phyloP scores from a whole-genome alignment of 2,888 invertebrate genomes.

The Eucera pruinosa region DNA sequence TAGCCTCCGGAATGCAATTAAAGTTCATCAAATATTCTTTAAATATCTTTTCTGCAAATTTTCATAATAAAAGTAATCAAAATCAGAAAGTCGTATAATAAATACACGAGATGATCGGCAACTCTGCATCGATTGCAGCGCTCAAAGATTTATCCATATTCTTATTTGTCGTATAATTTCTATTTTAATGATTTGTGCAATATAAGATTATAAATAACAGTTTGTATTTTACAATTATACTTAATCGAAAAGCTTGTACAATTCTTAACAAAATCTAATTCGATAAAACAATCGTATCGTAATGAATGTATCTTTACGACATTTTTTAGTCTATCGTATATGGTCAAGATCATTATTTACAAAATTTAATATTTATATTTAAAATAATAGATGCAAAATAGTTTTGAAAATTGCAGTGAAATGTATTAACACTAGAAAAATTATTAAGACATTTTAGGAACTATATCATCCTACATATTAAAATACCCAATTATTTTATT shows the following conservation, averaged over 20 bases:
- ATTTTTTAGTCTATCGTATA: not conserved
- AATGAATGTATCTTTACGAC: not conserved
- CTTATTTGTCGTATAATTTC: slow-evolving; percentile 25
- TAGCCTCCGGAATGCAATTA: slow-evolving; percentile 58
- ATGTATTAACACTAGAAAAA: not conserved
- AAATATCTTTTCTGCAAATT: slow-evolving; percentile 55
- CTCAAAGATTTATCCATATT: slow-evolving; percentile 41
- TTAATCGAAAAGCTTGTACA: no score
- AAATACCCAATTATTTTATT: no score
- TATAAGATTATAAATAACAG: not conserved
- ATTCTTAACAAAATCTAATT: not conserved
- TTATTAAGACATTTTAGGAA: not conserved
- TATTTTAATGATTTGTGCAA: slow-evolving; percentile 12
- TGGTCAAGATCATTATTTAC: not conserved
- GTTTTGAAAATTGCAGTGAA: not conserved
- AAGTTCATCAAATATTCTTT: slow-evolving; percentile 72
- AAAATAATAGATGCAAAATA: not conserved
- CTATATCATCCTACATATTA: no score
- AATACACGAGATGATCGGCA: slow-evolving; percentile 80
- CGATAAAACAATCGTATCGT: not conserved
- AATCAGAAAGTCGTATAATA: slow-evolving; percentile 70
- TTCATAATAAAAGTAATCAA: slow-evolving; percentile 73
- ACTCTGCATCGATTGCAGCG: slow-evolving; percentile 77
- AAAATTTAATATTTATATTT: slow-evolving; percentile 7
- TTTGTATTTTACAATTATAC: not conserved